Conservation (phyloP, 2,797 vertebrate genomes). For the Spizella passerina region DNA sequence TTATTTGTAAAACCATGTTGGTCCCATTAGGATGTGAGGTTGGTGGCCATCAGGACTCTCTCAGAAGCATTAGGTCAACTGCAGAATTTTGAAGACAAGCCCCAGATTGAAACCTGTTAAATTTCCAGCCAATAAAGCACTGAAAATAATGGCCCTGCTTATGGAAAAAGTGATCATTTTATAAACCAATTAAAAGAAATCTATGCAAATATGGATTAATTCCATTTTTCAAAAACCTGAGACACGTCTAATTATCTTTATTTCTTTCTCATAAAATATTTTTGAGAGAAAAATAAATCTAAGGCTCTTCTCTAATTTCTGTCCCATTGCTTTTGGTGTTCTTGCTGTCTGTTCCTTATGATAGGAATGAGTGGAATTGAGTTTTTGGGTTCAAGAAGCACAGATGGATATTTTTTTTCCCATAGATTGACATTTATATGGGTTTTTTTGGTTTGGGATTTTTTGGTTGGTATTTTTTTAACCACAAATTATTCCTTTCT, state of each 20-base stretch:
- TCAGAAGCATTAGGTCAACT: not conserved
- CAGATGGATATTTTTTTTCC: not conserved
- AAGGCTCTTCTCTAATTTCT: not conserved
- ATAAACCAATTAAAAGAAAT: not conserved
- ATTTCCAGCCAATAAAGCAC: not conserved
- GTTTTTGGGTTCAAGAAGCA: not conserved
- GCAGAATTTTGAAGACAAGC: not conserved
- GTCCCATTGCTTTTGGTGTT: not conserved
- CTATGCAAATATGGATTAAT: not conserved
- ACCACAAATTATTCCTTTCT: not conserved
- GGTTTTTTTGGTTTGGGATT: accelerated
- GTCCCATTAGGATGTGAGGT: not conserved
- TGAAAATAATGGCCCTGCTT: not conserved
- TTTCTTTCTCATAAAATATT: not conserved
- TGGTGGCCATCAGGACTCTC: not conserved
- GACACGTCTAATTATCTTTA: not conserved
- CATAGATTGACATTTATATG: not conserved
- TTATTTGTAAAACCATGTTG: not conserved
- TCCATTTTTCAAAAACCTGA: not conserved
- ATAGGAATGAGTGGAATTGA: not conserved
- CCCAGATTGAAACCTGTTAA: not conserved
- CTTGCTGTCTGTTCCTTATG: not conserved
- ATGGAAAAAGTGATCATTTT: not conserved
- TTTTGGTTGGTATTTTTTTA: not conserved
- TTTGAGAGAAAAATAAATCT: not conserved